Conservation (phyloP, 2,888 invertebrate species). For the Deilephila elpenor region DNA sequence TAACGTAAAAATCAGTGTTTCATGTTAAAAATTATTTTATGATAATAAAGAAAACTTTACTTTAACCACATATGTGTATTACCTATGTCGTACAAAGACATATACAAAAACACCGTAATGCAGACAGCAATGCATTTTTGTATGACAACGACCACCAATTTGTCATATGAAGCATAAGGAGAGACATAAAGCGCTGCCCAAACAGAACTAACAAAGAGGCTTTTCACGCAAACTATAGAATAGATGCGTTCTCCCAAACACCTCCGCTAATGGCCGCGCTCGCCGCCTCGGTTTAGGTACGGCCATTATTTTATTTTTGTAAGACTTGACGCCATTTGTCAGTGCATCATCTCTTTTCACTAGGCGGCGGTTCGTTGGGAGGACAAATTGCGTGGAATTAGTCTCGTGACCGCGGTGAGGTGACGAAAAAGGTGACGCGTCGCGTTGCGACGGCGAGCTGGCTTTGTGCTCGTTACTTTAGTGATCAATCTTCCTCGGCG, state of each 20-base stretch:
- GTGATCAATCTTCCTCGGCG: constrained; percentile 73
- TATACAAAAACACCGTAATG: constrained; percentile 36
- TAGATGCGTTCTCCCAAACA: constrained; percentile 83
- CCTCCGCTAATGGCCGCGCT: constrained; percentile 80
- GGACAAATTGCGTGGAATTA: constrained; percentile 83
- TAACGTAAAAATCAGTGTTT: neutral
- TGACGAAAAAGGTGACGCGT: constrained; percentile 83
- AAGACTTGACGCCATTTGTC: constrained; percentile 82
- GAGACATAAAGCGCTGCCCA: constrained; percentile 80
- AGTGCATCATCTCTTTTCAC: constrained; percentile 82
- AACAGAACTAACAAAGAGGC: constrained; percentile 81
- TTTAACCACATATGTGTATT: neutral
- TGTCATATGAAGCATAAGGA: constrained; percentile 80
- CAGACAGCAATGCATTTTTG: constrained; percentile 70
- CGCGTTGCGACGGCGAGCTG: constrained; percentile 60
- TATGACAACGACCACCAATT: constrained; percentile 71
- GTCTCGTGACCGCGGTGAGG: constrained; percentile 80
- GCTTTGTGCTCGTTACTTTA: constrained; percentile 65
- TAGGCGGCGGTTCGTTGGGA: constrained; percentile 68
- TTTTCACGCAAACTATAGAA: constrained; percentile 81
- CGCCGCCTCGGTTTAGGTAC: constrained; percentile 78
- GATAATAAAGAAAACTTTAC: neutral
- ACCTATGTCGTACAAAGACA: neutral
- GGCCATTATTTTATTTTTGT: constrained; percentile 84
- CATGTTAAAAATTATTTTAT: neutral